Evolutionary conservation across 2,888 invertebrate species (phyloP).

Genomic region (Scelioninae gen. 1): DNA sequence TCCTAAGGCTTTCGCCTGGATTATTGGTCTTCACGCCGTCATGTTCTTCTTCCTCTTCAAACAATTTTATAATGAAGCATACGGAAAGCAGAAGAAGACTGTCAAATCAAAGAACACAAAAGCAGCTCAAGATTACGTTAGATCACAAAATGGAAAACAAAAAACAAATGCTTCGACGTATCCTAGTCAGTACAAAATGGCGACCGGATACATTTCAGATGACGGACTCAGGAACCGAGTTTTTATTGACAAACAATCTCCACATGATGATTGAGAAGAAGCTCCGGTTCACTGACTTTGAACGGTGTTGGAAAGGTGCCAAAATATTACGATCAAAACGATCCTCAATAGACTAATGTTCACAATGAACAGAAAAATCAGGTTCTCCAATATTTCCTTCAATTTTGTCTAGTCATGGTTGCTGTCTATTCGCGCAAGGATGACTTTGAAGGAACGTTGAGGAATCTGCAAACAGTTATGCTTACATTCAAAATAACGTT

Average conservation of each 20-base stretch:
- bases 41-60: constrained; percentile 97
- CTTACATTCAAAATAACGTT: constrained; percentile 14
- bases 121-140: constrained; percentile 54
- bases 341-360: constrained; percentile 12
- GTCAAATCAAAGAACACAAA: constrained; percentile 66
- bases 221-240: constrained; percentile 85
- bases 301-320: constrained; percentile 38
- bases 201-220: constrained; percentile 85
- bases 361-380: constrained; percentile 8
- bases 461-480: constrained; percentile 26
- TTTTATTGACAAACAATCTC: constrained; percentile 83
- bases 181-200: constrained; percentile 83
- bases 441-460: constrained; percentile 42
- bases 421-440: constrained; percentile 16
- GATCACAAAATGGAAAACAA: constrained; percentile 64
- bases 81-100: constrained; percentile 85
- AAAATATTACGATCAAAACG: constrained; percentile 20
- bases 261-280: constrained; percentile 32
- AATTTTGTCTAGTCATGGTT: constrained; percentile 57
- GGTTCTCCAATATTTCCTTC: constrained; percentile 43
- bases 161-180: constrained; percentile 81
- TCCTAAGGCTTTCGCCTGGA: constrained; percentile 94
- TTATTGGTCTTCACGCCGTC: constrained; percentile 96
- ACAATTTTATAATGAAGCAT: constrained; percentile 94
- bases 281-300: neutral